These are phyloP conservation scores for Clitarchus hookeri DNA, from an alignment of 2,888 invertebrate genomes.

Conservation along the genomic window DNA sequence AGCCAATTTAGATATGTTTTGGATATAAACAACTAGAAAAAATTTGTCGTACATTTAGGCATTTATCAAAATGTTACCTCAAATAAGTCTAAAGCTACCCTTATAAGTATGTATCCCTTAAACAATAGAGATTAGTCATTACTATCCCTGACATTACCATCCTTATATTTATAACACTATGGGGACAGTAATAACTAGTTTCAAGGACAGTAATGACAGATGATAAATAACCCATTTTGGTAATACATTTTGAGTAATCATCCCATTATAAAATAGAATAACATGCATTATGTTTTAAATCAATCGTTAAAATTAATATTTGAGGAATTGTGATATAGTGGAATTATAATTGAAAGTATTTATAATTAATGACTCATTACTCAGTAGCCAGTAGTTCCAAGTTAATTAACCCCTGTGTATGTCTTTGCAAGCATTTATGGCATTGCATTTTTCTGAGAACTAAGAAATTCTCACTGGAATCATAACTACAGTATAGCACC, in stretches of 20 bases:
- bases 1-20: background rate
- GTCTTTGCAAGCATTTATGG: too few species aligned
- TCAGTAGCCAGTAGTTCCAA: too few species aligned
- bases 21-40: background rate
- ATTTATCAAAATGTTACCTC: background rate
- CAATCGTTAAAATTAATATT: background rate
- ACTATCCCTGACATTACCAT: background rate
- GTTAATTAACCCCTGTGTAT: too few species aligned
- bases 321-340: too few species aligned
- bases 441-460: too few species aligned
- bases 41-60: too few species aligned
- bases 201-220: background rate
- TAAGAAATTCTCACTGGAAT: too few species aligned
- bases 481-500: too few species aligned
- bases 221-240: background rate
- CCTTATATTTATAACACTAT: background rate
- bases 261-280: background rate
- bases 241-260: background rate
- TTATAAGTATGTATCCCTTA: background rate
- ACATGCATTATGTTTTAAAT: background rate
- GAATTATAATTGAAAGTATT: too few species aligned
- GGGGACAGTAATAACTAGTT: background rate
- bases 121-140: background rate
- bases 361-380: too few species aligned
- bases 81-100: background rate